Percentiles rank a stretch among this genome's conserved stretches.
Conservation (phyloP, 2,888 invertebrate genomes). For the Troglohyphantes excavatus region DNA sequence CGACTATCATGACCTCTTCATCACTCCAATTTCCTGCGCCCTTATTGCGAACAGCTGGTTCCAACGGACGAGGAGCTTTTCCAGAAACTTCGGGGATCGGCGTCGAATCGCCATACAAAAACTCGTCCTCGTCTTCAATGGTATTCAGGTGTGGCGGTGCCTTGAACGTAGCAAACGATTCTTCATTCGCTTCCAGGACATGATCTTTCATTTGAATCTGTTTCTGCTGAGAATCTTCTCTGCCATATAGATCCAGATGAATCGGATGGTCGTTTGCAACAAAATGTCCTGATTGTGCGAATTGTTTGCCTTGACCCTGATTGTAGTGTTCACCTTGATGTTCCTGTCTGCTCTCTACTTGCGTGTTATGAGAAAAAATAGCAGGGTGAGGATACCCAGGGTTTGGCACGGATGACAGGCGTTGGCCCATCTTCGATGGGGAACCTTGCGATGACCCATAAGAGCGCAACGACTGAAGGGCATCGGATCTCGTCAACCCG, state of each 20-base stretch:
- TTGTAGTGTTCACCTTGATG: too few species aligned
- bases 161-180: neutral
- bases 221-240: too few species aligned
- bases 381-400: neutral
- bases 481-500: neutral
- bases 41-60: too few species aligned
- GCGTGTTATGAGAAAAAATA: neutral
- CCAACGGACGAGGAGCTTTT: neutral
- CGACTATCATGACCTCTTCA: neutral
- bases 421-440: too few species aligned
- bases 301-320: too few species aligned
- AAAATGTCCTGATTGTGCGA: too few species aligned
- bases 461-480: neutral
- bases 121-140: constrained; percentile 71
- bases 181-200: neutral
- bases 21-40: neutral
- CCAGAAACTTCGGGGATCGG: neutral
- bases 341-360: neutral
- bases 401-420: too few species aligned
- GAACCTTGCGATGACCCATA: too few species aligned
- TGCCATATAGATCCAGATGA: too few species aligned
- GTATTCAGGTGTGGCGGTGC: constrained; percentile 28
- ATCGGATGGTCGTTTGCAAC: too few species aligned
- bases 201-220: neutral
- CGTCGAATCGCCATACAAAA: constrained; percentile 65